Base-by-base conservation (phyloP, 2,113 vertebrate species). In the Otus sunia region DNA sequence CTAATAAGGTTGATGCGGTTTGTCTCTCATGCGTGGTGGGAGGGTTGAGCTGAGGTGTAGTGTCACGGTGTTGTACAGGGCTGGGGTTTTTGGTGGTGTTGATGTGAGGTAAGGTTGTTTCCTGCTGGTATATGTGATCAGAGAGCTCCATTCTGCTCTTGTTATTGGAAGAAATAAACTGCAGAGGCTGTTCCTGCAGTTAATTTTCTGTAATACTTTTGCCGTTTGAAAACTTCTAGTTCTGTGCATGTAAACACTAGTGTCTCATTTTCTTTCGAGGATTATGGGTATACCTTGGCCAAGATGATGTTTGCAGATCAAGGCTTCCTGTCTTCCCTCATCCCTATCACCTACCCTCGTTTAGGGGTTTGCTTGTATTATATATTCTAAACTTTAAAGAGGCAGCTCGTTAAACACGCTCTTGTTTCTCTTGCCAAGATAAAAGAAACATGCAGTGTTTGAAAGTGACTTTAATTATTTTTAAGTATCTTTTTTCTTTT, bases 21-120 rank as follows among this genome's bases (percentile, higher is more conserved):
- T 41, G 6, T 8, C 27, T 34, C 0, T 27, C 6, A 5, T 2
- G 4, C 13, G 4, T 12, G 8, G n/a, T 59, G n/a, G 11, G 22
- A n/a, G 26, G 16, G 10, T 39, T 39, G 53, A 30, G 45, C n/a
- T 20, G 47, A 49, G 43, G 10, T 12, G 43, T 15, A 6, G 26
- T 6, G 18, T n/a, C 19, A 13, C 3, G 8, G 68, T 7, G 12
- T 25, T 53, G 45, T 16, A 1, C 6, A 14, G 45, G 14, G 20
- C 32, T 8, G 43, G 29, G 17, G n/a, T 5, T 32, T 34, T 26
- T 34, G 55, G 55, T 27, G 21, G 41, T 39, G 26, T 3, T 67
- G 21, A 4, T 30, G 43, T 26, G 16, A 32, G 23, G 55, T 16
- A 11, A 29, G 64, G 11, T 11, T 16, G 36, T 52, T 41, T 19